A percentile compares a stretch with the other conserved stretches of the same genome.
These are phyloP conservation scores for Bugula neritina DNA, from an alignment of 2,888 invertebrate genomes.

Conservation along the genomic window DNA sequence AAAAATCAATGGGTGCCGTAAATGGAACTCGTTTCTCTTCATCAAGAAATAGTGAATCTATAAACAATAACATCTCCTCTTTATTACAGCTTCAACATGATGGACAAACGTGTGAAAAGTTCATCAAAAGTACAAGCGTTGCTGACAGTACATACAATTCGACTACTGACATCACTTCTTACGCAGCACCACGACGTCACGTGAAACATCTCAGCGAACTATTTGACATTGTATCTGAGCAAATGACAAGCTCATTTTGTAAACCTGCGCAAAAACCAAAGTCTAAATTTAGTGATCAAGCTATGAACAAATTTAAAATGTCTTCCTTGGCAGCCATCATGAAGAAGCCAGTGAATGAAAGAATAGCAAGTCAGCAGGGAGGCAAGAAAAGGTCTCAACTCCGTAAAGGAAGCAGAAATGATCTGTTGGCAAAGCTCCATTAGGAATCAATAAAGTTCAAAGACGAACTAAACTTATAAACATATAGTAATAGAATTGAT, in stretches of 20 bases:
- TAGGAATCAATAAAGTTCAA: no score
- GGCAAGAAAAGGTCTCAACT: background rate
- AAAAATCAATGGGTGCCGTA: background rate
- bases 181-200: background rate
- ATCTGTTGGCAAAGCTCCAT: background rate
- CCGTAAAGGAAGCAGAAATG: background rate
- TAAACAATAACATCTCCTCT: background rate
- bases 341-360: background rate
- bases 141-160: background rate
- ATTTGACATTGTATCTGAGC: background rate
- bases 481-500: no score
- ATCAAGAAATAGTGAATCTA: background rate
- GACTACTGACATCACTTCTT: background rate
- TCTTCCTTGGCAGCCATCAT: background rate
- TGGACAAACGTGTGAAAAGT: background rate
- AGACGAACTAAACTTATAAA: no score
- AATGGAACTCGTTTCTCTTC: background rate
- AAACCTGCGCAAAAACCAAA: constrained; percentile 14
- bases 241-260: constrained; percentile 17
- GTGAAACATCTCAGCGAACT: background rate
- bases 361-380: background rate
- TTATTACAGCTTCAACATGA: background rate
- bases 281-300: background rate
- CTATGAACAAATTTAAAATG: background rate
- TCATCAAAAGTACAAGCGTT: background rate